phyloP scores from a whole-genome alignment of 2,888 invertebrate species.

The Sarcophaga variegata region DNA sequence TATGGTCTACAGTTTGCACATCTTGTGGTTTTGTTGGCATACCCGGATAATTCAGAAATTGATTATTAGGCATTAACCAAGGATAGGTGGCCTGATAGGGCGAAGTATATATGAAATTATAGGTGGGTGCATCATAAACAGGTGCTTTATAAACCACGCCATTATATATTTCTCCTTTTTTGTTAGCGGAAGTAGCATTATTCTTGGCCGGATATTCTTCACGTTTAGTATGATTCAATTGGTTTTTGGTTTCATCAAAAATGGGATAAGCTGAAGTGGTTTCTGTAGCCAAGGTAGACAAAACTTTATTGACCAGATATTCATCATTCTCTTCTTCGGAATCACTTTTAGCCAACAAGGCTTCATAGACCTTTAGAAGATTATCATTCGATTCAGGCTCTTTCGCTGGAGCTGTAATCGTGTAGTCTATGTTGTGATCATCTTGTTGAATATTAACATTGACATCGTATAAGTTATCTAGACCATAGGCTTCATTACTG shows the following conservation, averaged over 20 bases:
- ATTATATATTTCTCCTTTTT: constrained; percentile 51
- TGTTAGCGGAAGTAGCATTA: background rate
- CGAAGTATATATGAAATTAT: constrained; percentile 49
- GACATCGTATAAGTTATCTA: background rate
- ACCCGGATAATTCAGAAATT: constrained; percentile 6
- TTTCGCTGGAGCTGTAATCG: background rate
- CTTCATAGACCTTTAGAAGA: background rate
- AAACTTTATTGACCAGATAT: background rate
- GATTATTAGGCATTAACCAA: background rate
- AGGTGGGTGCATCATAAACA: constrained; percentile 44
- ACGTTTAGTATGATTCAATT: constrained; percentile 3
- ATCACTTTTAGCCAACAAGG: background rate
- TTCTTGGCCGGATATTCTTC: background rate
- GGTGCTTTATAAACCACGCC: constrained; percentile 50
- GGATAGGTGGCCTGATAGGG: background rate
- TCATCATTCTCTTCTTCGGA: background rate
- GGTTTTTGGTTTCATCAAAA: background rate
- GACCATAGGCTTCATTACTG: constrained; percentile 6
- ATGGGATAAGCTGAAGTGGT: background rate
- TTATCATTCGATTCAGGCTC: background rate
- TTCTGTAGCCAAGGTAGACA: background rate
- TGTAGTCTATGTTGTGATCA: background rate
- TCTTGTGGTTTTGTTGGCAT: background rate
- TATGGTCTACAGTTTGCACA: background rate
- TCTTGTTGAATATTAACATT: background rate